A percentile compares a stretch with the other conserved stretches of the same genome.
phyloP scores from a whole-genome alignment of 2,888 invertebrate species.

The Omphaloscelis lunosa region DNA sequence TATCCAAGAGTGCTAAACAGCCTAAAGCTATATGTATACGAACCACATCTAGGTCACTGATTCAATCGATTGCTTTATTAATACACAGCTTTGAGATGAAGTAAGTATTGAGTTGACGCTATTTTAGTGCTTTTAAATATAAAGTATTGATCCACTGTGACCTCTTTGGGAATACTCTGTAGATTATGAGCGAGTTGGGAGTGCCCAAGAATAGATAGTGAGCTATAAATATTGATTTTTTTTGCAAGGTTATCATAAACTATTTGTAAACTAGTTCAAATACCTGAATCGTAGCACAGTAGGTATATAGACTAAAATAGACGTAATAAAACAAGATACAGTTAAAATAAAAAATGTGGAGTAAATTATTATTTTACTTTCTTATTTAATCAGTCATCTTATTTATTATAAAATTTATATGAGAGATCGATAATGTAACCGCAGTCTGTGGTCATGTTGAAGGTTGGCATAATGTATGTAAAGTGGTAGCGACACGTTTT shows the following conservation, averaged over 20 bases:
- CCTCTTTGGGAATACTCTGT: constrained; percentile 47
- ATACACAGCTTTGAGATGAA: constrained; percentile 35
- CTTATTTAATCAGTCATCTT: constrained; percentile 7
- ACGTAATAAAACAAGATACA: not conserved
- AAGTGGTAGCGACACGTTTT: constrained; percentile 36
- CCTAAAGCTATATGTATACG: constrained; percentile 18
- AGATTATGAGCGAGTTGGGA: constrained; percentile 22
- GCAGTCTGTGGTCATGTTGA: constrained; percentile 44
- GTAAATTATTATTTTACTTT: not conserved
- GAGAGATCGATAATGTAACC: constrained; percentile 28
- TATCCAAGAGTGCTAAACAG: not conserved
- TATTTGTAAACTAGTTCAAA: constrained; percentile 10
- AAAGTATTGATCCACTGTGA: constrained; percentile 49
- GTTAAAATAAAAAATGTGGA: not conserved
- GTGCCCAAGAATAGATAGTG: constrained; percentile 44
- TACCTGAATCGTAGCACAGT: not conserved
- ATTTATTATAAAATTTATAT: constrained; percentile 3
- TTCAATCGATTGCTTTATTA: constrained; percentile 44
- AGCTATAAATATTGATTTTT: constrained; percentile 23
- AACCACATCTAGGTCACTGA: constrained; percentile 30
- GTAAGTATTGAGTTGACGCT: constrained; percentile 31
- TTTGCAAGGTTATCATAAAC: constrained; percentile 35
- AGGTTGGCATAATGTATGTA: constrained; percentile 44
- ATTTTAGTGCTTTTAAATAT: constrained; percentile 50
- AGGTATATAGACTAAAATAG: not conserved